Percentiles rank a stretch among this genome's conserved stretches.
Conservation (phyloP, 2,113 vertebrate species). For the Telmatochromis sp. region DNA sequence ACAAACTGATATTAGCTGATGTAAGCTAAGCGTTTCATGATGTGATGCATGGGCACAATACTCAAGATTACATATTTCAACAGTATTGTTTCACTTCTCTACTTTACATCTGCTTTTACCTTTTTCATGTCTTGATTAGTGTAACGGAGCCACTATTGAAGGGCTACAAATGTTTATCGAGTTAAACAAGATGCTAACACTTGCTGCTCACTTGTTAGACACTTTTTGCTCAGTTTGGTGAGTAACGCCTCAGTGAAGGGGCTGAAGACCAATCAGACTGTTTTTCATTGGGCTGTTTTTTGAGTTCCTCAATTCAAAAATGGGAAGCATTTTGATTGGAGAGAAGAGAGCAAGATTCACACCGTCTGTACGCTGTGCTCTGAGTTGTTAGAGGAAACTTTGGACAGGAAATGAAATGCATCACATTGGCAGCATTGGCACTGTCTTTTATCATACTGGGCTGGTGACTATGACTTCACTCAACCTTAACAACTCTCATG, state of each 20-base stretch:
- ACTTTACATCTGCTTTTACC: neutral
- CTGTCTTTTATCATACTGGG: neutral
- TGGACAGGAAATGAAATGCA: slow-evolving; percentile 45
- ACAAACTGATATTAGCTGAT: neutral
- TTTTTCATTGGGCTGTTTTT: neutral
- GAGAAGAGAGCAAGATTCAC: neutral
- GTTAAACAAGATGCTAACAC: neutral
- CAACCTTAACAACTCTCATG: neutral
- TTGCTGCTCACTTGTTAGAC: neutral
- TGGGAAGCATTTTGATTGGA: slow-evolving; percentile 37
- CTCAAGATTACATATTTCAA: neutral
- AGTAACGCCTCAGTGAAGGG: neutral
- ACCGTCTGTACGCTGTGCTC: neutral
- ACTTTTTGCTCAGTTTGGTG: neutral
- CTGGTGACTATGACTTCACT: neutral
- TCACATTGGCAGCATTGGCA: neutral
- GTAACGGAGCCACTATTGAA: neutral
- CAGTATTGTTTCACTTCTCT: neutral
- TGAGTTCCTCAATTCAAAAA: slow-evolving; percentile 44
- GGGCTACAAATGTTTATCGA: neutral
- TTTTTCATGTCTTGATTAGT: neutral
- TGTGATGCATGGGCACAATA: neutral
- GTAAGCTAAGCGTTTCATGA: neutral
- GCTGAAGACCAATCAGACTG: neutral
- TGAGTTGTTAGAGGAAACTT: slow-evolving; percentile 1